These are phyloP conservation scores for Ursus arctos DNA, from an alignment of 2,113 vertebrate species.

Conservation along the genomic window DNA sequence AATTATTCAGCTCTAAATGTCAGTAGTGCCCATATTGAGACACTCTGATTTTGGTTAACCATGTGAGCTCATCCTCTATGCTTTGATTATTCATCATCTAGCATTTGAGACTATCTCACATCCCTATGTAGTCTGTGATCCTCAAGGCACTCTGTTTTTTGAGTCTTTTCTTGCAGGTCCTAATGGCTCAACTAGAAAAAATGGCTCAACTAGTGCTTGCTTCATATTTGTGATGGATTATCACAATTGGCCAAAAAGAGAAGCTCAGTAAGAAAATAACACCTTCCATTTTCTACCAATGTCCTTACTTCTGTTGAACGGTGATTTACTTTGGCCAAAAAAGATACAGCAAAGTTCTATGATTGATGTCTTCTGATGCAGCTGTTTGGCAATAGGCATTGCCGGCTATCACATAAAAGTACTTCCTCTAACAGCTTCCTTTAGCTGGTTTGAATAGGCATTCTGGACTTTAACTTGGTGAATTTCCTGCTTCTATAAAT, in stretches of 20 bases:
- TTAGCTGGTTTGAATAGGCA: not conserved
- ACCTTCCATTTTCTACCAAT: not conserved
- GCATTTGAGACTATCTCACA: not conserved
- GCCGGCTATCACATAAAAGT: not conserved
- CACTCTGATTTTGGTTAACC: not conserved
- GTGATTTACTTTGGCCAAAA: not conserved
- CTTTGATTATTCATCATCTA: not conserved
- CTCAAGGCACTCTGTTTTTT: not conserved
- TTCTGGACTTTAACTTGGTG: not conserved
- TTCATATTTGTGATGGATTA: not conserved
- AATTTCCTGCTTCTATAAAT: not conserved
- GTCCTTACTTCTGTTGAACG: not conserved
- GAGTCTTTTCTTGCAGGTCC: not conserved
- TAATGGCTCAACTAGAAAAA: not conserved
- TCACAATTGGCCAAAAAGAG: not conserved
- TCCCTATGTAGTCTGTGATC: not conserved
- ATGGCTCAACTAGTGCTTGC: not conserved
- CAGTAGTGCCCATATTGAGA: not conserved
- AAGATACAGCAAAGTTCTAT: not conserved
- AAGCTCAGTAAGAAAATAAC: not conserved
- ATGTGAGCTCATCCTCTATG: not conserved
- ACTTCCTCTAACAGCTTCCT: not conserved
- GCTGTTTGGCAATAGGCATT: not conserved
- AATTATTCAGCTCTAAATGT: not conserved
- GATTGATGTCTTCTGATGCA: not conserved